Evolutionary conservation across 2,888 invertebrate genomes (phyloP), one percentile per base, ranked within the genome.

Genomic region (Magallana nippona): DNA sequence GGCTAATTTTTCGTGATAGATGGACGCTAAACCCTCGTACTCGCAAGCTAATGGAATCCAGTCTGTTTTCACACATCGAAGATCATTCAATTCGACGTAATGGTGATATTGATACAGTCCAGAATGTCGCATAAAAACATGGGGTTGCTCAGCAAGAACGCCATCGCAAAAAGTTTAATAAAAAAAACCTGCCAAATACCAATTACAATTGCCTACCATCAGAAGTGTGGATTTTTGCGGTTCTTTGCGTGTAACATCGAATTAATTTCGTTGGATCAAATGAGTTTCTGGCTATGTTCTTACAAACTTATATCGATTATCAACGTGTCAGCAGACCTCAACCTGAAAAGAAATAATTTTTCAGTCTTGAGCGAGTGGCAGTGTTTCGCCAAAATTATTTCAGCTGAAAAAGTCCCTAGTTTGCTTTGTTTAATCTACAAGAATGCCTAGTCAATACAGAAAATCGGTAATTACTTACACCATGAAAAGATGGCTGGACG

Each of bases 371-470:
- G 32, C 71, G 27, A 71, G 15, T 5, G 32, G 27, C 71, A 22
- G 13, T 32, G 71, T 13, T 32, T 71, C 44, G 71, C 27, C 71
- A 32, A 71, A 71, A 71, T 71, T 71, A 71, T 71, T 71, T 71
- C 15, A 71, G 71, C 71, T 71, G 71, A 71, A 71, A 71, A 71
- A 71, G 32, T 71, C 71, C 71, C 71, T 71, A 11, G 71, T 71
- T 32, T 32, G 71, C 71, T 71, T 71, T 71, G 71, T 71, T 71
- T 71, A 71, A 71, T 71, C 71, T 22, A 71, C 27, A 71, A 71
- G 71, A 71, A 22, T 71, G 22, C 32, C 71, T 71, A 13, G 71
- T 71, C 71, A 71, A 71, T 71, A 71, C 22, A 71, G 71, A 71
- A 71, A 32, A 19, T 15, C 11, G 44, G 71, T 27, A 22, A 71